These are phyloP conservation scores for Rhinatrema bivittatum DNA, from an alignment of 2,797 vertebrate species.

Conservation along the genomic window DNA sequence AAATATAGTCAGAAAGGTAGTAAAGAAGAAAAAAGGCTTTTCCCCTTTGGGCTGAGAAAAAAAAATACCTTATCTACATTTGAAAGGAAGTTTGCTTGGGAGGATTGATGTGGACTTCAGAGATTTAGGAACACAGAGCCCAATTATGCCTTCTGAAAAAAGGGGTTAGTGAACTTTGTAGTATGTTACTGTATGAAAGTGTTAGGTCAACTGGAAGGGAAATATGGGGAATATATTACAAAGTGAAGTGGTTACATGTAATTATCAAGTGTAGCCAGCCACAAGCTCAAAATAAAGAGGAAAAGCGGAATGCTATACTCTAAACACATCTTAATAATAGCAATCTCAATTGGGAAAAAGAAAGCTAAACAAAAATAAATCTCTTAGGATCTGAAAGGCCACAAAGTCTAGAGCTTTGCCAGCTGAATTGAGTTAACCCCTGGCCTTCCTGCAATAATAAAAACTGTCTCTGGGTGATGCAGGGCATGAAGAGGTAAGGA, in stretches of 20 bases:
- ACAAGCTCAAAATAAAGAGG: conserved; percentile 28
- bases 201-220: conserved; percentile 36
- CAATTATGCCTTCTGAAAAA: conserved; percentile 27
- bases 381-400: conserved; percentile 14
- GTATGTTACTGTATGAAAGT: conserved; percentile 35
- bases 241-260: conserved; percentile 35
- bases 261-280: conserved; percentile 20
- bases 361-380: conserved; percentile 35
- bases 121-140: conserved; percentile 18
- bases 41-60: not conserved
- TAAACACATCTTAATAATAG: conserved; percentile 24
- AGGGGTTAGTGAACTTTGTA: conserved; percentile 30
- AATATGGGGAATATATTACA: conserved; percentile 28
- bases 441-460: not conserved
- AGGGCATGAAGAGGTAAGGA: conserved; percentile 2
- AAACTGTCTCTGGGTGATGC: conserved; percentile 5
- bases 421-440: not conserved
- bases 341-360: conserved; percentile 23
- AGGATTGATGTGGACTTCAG: conserved; percentile 22
- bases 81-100: conserved; percentile 38
- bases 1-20: conserved; percentile 4
- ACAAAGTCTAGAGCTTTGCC: conserved; percentile 6
- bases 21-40: conserved; percentile 10
- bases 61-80: conserved; percentile 32
- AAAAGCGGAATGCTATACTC: conserved; percentile 21